Conservation (phyloP, 1,140 invertebrate species). For the Drosophila equinoxialis region DNA sequence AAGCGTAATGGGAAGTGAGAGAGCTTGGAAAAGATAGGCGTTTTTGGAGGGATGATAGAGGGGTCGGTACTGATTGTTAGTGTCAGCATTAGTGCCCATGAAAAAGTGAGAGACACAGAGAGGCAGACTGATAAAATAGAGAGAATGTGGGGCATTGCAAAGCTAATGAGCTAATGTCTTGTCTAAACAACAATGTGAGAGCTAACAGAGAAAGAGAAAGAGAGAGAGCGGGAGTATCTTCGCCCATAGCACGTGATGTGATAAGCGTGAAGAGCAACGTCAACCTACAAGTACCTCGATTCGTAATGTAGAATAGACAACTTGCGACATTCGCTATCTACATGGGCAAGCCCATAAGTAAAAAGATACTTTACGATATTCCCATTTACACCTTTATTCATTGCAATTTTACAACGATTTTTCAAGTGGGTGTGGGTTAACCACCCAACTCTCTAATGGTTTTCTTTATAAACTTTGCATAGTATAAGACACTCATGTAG, state of each 20-base stretch:
- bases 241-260: conserved; percentile 1
- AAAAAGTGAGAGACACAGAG: neutral
- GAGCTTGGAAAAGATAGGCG: neutral
- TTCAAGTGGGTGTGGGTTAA: neutral
- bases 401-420: neutral
- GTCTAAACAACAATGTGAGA: no score
- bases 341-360: neutral
- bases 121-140: neutral
- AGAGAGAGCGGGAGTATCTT: neutral
- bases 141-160: neutral
- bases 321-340: neutral
- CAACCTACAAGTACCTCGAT: neutral
- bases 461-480: conserved; percentile 32
- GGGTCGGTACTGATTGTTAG: neutral
- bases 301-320: neutral
- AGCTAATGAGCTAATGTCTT: neutral
- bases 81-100: neutral
- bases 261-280: conserved; percentile 3
- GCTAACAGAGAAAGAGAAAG: no score
- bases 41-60: neutral
- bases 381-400: neutral
- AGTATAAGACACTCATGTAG: conserved; percentile 45
- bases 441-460: conserved; percentile 22
- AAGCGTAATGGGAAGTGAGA: conserved; percentile 13
- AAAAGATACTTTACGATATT: neutral